These are phyloP conservation scores for Scolopax mira DNA, from an alignment of 2,113 vertebrate genomes.

Conservation along the genomic window DNA sequence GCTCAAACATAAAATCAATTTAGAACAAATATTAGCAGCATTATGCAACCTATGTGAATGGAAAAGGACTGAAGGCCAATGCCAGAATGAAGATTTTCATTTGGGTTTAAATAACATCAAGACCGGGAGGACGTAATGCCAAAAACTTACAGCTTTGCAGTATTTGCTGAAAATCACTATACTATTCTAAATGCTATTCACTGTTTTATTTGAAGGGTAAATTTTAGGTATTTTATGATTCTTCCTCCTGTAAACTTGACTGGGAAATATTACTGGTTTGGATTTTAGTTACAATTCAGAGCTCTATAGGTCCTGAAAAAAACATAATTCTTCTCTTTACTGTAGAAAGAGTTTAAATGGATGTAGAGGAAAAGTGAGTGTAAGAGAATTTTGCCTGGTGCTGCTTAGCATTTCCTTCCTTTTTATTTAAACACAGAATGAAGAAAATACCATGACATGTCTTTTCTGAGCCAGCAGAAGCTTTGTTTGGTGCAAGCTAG, in stretches of 20 bases:
- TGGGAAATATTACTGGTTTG: not conserved
- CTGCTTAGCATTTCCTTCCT: not conserved
- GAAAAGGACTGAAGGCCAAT: not conserved
- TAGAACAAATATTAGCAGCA: not conserved
- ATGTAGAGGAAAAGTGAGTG: not conserved
- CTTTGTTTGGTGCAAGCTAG: not conserved
- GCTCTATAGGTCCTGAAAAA: not conserved
- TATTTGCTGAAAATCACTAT: not conserved
- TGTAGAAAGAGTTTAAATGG: not conserved
- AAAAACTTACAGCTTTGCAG: not conserved
- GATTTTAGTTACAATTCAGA: not conserved
- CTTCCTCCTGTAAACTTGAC: not conserved
- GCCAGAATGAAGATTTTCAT: not conserved
- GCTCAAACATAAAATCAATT: not conserved
- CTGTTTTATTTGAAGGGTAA: not conserved
- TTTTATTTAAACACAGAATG: not conserved
- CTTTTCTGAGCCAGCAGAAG: not conserved
- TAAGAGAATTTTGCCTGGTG: not conserved
- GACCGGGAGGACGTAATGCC: not conserved
- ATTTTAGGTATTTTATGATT: not conserved
- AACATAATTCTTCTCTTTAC: not conserved
- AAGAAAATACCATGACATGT: not conserved
- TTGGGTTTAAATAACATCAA: not conserved
- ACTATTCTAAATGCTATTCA: not conserved
- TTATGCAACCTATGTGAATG: not conserved